Base-by-base conservation (phyloP, 2,797 vertebrate species). In the Catostomus latipinnis region DNA sequence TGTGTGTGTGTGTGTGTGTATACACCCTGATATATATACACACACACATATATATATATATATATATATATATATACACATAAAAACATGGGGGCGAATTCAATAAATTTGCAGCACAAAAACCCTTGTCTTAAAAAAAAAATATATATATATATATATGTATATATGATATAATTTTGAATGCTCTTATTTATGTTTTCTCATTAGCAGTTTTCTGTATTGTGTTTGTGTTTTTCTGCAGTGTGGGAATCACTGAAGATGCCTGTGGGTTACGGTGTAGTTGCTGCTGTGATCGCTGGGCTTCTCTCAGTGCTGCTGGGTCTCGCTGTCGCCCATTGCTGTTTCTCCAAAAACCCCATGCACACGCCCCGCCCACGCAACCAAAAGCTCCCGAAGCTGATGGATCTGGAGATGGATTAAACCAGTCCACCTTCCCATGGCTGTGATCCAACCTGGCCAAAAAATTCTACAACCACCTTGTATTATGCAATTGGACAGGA, bases 371-470 rank as follows among this genome's bases (percentile, higher is more conserved):
- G 95, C 46, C 95, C 96, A 1, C 94, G 95, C 63, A 96, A 94
- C 86, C 34, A 34, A 34, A 34, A 34, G 34, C 34, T 34, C 34
- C 34, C 34, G 4, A 94, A 96, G 73, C 96, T 99, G 13, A 96
- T 98, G 94, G 96, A 97, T 11, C 93, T 97, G 94, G 97, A 98
- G 90, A 97, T 98, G 95, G 97, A 99, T 93, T 99, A 92, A 98
- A 87, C 46, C 82, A 53, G 11, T 8, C n/a, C 18, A 13, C 53
- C 49, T 8, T 82, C 74, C 68, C 66, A 46, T 45, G 16, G 56
- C 60, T 68, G 74, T 83, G 72, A 74, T 43, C 73, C 65, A 7
- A 48, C 67, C 71, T 48, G 60, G 66, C 71, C 62, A 54, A 58
- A 70, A 53, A 53, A 10, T 11, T 12, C 11, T 12, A 11, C 10